phyloP scores from a whole-genome alignment of 2,888 invertebrate species.

The Allygus modestus region DNA sequence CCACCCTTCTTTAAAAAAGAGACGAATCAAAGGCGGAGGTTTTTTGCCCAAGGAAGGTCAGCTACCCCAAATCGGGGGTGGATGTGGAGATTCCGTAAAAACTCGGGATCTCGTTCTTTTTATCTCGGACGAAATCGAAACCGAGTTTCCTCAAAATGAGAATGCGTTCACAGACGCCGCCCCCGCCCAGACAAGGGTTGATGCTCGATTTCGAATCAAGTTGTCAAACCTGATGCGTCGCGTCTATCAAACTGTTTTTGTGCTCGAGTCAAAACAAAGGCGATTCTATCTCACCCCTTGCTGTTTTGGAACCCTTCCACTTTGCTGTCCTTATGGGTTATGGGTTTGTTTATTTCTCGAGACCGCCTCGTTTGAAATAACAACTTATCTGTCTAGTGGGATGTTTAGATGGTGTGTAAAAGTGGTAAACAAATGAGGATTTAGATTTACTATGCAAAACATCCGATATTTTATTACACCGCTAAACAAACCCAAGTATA shows the following conservation, averaged over 20 bases:
- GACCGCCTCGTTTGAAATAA: not conserved
- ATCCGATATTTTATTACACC: not conserved
- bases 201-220: conserved; percentile 48
- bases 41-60: conserved; percentile 47
- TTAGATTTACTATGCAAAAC: not conserved
- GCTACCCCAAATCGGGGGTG: conserved; percentile 40
- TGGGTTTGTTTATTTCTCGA: conserved; percentile 10
- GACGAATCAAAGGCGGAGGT: conserved; percentile 43
- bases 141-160: conserved; percentile 49
- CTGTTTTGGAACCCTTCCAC: conserved; percentile 50
- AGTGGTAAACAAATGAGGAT: not conserved
- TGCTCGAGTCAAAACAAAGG: conserved; percentile 55
- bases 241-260: conserved; percentile 47
- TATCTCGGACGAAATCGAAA: conserved; percentile 51
- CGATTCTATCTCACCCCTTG: conserved; percentile 35
- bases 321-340: conserved; percentile 10
- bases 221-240: conserved; percentile 45
- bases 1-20: conserved; percentile 48
- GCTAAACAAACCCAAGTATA: no score
- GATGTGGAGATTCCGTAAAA: conserved; percentile 16
- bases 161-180: conserved; percentile 29
- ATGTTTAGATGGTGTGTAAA: not conserved
- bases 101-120: conserved; percentile 16
- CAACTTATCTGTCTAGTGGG: not conserved
- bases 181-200: conserved; percentile 35